Conservation (phyloP, 2,888 invertebrate genomes). For the Eucera pruinosa region DNA sequence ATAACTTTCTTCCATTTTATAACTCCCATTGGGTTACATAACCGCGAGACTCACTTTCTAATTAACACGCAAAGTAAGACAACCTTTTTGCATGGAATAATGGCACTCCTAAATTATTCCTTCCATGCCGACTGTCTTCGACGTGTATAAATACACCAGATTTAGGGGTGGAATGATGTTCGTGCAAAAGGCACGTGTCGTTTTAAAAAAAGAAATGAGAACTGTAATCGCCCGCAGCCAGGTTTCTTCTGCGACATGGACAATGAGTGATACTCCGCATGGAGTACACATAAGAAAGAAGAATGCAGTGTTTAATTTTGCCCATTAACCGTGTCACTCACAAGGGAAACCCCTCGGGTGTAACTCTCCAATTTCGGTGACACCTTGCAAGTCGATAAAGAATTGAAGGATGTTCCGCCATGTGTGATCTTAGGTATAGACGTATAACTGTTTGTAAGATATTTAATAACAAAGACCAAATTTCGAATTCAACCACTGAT, state of each 20-base stretch:
- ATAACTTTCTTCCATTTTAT: too few species aligned
- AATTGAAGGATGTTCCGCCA: too few species aligned
- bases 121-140: background rate
- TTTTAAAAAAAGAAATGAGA: constrained; percentile 49
- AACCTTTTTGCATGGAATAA: background rate
- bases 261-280: constrained; percentile 34
- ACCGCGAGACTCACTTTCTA: background rate
- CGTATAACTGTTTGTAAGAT: too few species aligned
- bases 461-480: too few species aligned
- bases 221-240: constrained; percentile 40
- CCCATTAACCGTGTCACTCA: constrained; percentile 43
- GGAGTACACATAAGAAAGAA: constrained; percentile 33
- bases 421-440: too few species aligned
- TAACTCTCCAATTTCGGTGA: background rate
- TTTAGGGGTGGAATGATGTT: background rate
- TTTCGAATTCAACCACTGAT: too few species aligned
- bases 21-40: background rate
- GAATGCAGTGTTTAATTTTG: constrained; percentile 47
- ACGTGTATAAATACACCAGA: constrained; percentile 3
- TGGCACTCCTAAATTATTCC: background rate
- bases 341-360: constrained; percentile 30
- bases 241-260: constrained; percentile 30
- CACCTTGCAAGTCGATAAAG: too few species aligned
- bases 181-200: constrained; percentile 25
- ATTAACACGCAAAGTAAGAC: background rate